Percentiles rank a stretch among this genome's conserved stretches.
phyloP scores from a whole-genome alignment of 2,888 invertebrate genomes.

The Trachelus iudaicus region DNA sequence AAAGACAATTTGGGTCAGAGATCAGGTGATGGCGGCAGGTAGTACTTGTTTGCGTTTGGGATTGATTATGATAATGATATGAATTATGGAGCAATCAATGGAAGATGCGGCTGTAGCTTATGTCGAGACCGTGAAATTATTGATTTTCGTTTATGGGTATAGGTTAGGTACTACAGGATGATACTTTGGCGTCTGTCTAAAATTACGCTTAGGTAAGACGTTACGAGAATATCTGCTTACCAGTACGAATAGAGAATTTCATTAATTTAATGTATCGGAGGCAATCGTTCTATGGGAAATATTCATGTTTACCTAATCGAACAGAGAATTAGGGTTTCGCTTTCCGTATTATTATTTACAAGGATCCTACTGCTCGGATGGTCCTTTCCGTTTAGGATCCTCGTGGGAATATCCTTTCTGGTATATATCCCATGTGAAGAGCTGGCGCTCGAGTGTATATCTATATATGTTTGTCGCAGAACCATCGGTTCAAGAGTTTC shows the following conservation, averaged over 20 bases:
- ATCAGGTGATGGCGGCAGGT: slow-evolving; percentile 25
- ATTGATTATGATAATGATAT: slow-evolving; percentile 29
- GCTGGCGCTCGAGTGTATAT: neutral
- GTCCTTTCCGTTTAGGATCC: neutral
- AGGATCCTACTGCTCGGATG: neutral
- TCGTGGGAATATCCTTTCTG: neutral
- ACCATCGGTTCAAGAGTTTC: neutral
- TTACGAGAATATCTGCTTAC: neutral
- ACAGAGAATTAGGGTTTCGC: neutral
- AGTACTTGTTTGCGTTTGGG: slow-evolving; percentile 21
- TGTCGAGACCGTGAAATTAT: slow-evolving; percentile 45
- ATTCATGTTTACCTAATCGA: neutral
- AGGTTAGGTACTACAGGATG: neutral
- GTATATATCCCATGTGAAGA: neutral
- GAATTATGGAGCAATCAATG: slow-evolving; percentile 22
- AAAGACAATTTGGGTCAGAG: slow-evolving; percentile 13
- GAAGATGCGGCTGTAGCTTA: neutral
- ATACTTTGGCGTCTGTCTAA: neutral
- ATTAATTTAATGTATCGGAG: neutral
- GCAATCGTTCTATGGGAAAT: neutral
- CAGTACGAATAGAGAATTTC: neutral
- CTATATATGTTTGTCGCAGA: neutral
- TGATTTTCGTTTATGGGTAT: slow-evolving; percentile 39
- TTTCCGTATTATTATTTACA: neutral
- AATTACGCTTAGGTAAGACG: neutral